phyloP scores from a whole-genome alignment of 2,888 invertebrate genomes.

The Epinotia brunnichana region DNA sequence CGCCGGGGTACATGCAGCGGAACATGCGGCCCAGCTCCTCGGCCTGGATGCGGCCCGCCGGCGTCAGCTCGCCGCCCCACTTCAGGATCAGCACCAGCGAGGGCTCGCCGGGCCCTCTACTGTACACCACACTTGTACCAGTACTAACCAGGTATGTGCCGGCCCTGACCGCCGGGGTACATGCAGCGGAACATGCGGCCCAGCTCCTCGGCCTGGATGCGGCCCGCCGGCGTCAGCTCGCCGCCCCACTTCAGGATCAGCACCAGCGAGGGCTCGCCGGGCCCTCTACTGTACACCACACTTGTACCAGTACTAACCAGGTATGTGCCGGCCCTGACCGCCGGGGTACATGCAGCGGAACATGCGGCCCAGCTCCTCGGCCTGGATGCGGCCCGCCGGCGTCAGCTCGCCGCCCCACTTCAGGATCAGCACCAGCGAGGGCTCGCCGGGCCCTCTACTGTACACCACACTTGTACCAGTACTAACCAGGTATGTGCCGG shows the following conservation, averaged over 20 bases:
- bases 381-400: conserved; percentile 98
- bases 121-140: conserved; percentile 51
- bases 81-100: conserved; percentile 98
- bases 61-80: conserved; percentile 99
- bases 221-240: conserved; percentile 98
- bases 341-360: conserved; percentile 99
- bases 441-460: conserved; percentile 93
- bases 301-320: conserved; percentile 81
- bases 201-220: conserved; percentile 98
- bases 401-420: conserved; percentile 99
- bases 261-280: conserved; percentile 96
- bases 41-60: conserved; percentile 98
- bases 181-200: conserved; percentile 99
- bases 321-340: conserved; percentile 94
- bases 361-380: conserved; percentile 98
- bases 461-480: conserved; percentile 36
- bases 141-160: conserved; percentile 89
- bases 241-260: conserved; percentile 99
- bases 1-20: conserved; percentile 99
- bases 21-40: conserved; percentile 99
- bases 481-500: conserved; percentile 90
- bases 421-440: conserved; percentile 96
- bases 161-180: conserved; percentile 99
- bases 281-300: conserved; percentile 85
- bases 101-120: conserved; percentile 94